Conservation (phyloP, 1,140 invertebrate species). For the Formica exsecta region DNA sequence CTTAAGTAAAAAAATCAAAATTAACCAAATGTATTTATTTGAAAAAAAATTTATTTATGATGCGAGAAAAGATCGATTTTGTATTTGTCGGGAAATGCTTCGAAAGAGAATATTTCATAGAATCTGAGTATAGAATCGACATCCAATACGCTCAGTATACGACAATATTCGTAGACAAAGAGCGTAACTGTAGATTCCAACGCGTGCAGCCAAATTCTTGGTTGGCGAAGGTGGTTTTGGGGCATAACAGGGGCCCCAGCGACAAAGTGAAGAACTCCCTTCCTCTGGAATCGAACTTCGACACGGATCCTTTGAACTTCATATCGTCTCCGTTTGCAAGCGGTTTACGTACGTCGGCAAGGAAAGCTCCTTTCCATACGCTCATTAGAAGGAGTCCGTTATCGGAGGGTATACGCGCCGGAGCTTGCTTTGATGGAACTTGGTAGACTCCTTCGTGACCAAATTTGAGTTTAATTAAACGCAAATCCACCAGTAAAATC, state of each 20-base stretch:
- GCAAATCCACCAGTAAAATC: not conserved
- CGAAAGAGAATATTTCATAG: not conserved
- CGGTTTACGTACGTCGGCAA: slow-evolving; percentile 36
- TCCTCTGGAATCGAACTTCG: slow-evolving; percentile 37
- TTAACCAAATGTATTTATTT: too few species aligned
- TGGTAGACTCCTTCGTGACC: slow-evolving; percentile 22
- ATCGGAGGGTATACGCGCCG: slow-evolving; percentile 1
- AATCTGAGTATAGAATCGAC: not conserved
- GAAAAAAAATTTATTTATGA: too few species aligned
- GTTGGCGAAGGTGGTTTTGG: slow-evolving; percentile 23
- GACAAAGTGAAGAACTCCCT: slow-evolving; percentile 53
- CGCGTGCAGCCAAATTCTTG: slow-evolving; percentile 27
- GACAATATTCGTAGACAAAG: slow-evolving; percentile 47
- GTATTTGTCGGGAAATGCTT: not conserved
- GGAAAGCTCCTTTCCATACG: slow-evolving; percentile 53
- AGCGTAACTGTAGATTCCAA: slow-evolving; percentile 34
- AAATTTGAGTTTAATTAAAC: slow-evolving; percentile 41
- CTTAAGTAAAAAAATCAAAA: too few species aligned
- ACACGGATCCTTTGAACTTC: slow-evolving; percentile 56
- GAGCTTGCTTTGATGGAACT: slow-evolving; percentile 44
- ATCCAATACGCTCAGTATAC: slow-evolving; percentile 3
- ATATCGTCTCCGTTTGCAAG: slow-evolving; percentile 51
- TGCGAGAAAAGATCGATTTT: not conserved
- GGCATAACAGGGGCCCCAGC: slow-evolving; percentile 17
- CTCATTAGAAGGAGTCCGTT: slow-evolving; percentile 46